Conservation (phyloP, 2,113 vertebrate genomes). For the Caretta caretta region DNA sequence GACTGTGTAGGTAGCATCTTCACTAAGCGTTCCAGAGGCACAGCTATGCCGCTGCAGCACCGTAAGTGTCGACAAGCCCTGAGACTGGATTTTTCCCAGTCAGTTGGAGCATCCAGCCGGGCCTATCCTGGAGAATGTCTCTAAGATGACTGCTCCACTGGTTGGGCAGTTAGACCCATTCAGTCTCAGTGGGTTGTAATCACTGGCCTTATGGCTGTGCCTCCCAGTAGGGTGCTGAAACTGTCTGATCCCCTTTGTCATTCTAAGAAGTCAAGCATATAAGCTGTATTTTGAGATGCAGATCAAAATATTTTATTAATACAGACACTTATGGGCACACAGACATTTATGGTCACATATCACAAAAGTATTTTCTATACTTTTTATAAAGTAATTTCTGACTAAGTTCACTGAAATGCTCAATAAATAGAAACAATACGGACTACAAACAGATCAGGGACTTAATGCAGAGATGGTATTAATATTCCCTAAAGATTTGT, state of each 20-base stretch:
- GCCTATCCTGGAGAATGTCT: not conserved
- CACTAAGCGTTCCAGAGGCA: too few relatives aligned
- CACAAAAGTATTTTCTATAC: not conserved
- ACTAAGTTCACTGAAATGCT: not conserved
- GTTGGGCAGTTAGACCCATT: not conserved
- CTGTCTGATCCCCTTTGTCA: not conserved
- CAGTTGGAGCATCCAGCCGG: not conserved
- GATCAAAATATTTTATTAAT: not conserved
- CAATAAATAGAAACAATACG: not conserved
- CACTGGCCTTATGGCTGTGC: not conserved
- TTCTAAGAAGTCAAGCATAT: not conserved
- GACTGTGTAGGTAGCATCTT: too few relatives aligned
- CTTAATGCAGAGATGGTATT: not conserved
- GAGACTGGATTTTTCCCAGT: not conserved
- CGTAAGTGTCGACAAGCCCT: too few relatives aligned
- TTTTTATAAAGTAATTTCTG: not conserved
- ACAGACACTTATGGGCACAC: not conserved
- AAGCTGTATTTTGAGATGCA: not conserved
- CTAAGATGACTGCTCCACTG: not conserved
- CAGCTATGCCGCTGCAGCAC: too few relatives aligned
- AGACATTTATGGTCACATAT: not conserved
- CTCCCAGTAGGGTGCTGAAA: not conserved
- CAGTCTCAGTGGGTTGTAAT: not conserved
- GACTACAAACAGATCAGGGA: not conserved
- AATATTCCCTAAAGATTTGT: not conserved